These are phyloP conservation scores for Chrysaora quinquecirrha DNA, from an alignment of 30 jellyfish, hydroid and myxozoan species.

Conservation along the genomic window DNA sequence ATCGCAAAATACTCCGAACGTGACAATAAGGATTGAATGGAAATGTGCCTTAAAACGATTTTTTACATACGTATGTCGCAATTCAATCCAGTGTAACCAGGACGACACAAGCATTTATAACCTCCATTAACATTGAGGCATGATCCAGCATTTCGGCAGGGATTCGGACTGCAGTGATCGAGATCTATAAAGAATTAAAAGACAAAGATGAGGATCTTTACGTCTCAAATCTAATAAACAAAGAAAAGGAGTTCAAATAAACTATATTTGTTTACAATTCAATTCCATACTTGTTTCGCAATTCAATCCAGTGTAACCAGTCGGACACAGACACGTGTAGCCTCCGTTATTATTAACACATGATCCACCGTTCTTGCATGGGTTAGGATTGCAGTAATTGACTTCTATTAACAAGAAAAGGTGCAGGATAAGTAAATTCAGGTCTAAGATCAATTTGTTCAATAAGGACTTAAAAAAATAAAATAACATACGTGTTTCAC, in stretches of 20 bases:
- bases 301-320: conserved; percentile 38
- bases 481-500: background rate
- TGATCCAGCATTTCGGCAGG: conserved; percentile 27
- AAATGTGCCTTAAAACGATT: no score
- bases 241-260: no score
- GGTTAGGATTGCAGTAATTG: background rate
- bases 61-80: background rate
- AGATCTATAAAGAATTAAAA: background rate
- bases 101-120: background rate
- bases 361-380: background rate
- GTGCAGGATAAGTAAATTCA: no score
- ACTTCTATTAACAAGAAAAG: no score
- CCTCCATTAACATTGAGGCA: background rate
- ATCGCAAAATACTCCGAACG: no score
- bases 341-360: background rate
- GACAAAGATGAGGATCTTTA: background rate
- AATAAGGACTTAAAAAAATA: no score
- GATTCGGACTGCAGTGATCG: conserved; percentile 5
- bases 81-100: background rate
- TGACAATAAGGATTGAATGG: no score
- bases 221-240: no score
- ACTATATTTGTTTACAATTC: background rate
- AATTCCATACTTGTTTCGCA: conserved; percentile 29
- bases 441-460: no score
- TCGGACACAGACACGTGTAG: conserved; percentile 15